These are phyloP conservation scores for Drosophila hawaiiensis DNA, from an alignment of 2,888 invertebrate species.

Conservation along the genomic window DNA sequence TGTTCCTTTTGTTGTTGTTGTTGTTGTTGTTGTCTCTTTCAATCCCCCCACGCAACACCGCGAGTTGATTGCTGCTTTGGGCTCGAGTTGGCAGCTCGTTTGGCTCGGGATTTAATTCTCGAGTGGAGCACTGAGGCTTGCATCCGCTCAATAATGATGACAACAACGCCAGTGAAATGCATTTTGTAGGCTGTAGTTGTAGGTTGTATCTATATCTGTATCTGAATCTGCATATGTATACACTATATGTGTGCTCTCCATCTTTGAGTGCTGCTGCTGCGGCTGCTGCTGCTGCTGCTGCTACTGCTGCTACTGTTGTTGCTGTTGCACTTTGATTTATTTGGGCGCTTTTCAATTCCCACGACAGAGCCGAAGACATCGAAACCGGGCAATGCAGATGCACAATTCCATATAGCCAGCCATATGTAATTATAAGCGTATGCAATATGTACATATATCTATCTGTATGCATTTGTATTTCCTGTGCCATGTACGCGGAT, in stretches of 20 bases:
- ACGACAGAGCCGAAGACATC: conserved; percentile 61
- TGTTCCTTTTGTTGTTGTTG: background rate
- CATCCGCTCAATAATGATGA: conserved; percentile 79
- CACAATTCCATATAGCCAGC: conserved; percentile 11
- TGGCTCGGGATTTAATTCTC: conserved; percentile 31
- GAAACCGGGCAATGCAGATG: conserved; percentile 45
- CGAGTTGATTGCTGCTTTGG: conserved; percentile 23
- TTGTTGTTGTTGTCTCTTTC: background rate
- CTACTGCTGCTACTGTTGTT: conserved; percentile 34
- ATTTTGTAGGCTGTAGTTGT: conserved; percentile 9
- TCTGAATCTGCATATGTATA: conserved; percentile 2
- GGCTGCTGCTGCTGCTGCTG: conserved; percentile 5
- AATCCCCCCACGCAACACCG: conserved; percentile 1
- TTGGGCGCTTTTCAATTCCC: conserved; percentile 72
- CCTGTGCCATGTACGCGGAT: conserved; percentile 53
- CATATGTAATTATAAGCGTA: conserved; percentile 20
- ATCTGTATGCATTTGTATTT: conserved; percentile 46
- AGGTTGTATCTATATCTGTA: conserved; percentile 10
- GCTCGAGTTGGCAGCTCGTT: conserved; percentile 28
- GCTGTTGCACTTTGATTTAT: conserved; percentile 76
- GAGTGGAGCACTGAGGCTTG: conserved; percentile 73
- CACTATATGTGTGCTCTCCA: conserved; percentile 8
- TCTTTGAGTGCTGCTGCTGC: conserved; percentile 29
- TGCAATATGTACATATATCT: background rate
- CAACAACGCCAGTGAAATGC: conserved; percentile 33